phyloP scores from a whole-genome alignment of 2,797 vertebrate genomes.

The Hippopotamyrus pictus region DNA sequence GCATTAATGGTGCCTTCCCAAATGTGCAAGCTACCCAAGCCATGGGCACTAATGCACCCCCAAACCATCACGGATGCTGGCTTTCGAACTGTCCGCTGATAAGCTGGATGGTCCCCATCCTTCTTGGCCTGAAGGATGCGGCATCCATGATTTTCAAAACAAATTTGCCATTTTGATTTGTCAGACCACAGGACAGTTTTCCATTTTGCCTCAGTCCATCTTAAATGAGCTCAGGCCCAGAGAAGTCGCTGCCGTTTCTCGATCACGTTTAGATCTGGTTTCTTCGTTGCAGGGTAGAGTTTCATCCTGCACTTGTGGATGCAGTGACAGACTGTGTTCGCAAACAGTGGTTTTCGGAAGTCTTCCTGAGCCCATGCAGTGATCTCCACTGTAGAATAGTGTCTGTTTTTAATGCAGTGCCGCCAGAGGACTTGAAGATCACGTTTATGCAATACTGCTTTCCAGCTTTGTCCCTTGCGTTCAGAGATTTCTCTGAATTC shows the following conservation, averaged over 20 bases:
- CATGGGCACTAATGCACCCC: not conserved
- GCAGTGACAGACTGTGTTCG: not conserved
- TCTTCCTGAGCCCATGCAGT: not conserved
- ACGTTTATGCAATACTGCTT: not conserved
- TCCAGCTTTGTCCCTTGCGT: not conserved
- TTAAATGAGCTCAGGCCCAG: not conserved
- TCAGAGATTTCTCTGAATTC: not conserved
- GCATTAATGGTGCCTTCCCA: not conserved
- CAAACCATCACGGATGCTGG: not conserved
- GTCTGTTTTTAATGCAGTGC: not conserved
- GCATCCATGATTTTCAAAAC: not conserved
- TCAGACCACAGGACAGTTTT: not conserved
- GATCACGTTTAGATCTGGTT: not conserved
- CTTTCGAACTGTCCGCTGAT: not conserved
- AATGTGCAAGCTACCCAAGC: not conserved
- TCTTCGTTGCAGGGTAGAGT: not conserved
- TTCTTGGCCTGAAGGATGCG: not conserved
- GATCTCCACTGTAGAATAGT: not conserved
- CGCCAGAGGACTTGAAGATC: not conserved
- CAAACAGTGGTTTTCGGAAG: not conserved
- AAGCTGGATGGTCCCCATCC: not conserved
- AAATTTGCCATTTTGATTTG: not conserved
- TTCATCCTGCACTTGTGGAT: not conserved
- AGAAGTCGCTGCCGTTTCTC: not conserved
- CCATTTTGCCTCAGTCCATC: not conserved